Base-by-base conservation (phyloP, 2,888 invertebrate species). In the Gibbula magus region DNA sequence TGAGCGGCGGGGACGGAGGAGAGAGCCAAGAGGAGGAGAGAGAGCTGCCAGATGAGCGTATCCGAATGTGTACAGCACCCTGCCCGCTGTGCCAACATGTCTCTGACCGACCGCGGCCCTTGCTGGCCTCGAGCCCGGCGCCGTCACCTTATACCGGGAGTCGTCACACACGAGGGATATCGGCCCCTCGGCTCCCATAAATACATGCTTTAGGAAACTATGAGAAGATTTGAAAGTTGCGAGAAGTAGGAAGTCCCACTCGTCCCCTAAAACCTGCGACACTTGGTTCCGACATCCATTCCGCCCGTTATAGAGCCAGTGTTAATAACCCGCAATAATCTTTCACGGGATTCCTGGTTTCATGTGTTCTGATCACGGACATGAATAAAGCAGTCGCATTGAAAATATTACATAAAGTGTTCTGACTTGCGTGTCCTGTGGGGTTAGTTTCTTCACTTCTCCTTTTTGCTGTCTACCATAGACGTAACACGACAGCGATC, bases 151-250 rank as follows among this genome's bases (percentile, higher is more conserved):
- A 61, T 29, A 29, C 29, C 61, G 29, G 29, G 61, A 10, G 61
- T 61, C 18, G 61, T 29, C 25, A 61, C 61, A 61, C 25, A 61
- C 10, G 61, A 61, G 25, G 29, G 13, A 20, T 29, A 61, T 61
- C 10, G 25, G 29, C 61, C 61, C 29, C 61, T 61, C 25, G 61
- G 61, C 61, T 61, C 61, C 61, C 61, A 61, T 61, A 61, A 61
- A 61, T 61, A 61, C 61, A 61, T 61, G 61, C 29, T 61, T 29
- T 61, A 61, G 29, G 18, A 61, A 56, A 61, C 25, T 61, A 61
- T 25, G 61, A 61, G 61, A 61, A 61, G 61, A 61, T 61, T 61
- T 61, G 61, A 61, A 61, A 61, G 61, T 61, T 61, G 7, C 29
- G 29, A 29, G 61, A 61, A 61, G 61, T 25, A 29, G 61, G 16